Conservation (phyloP, 2,797 vertebrate species). For the Micromesistius poutassou region DNA sequence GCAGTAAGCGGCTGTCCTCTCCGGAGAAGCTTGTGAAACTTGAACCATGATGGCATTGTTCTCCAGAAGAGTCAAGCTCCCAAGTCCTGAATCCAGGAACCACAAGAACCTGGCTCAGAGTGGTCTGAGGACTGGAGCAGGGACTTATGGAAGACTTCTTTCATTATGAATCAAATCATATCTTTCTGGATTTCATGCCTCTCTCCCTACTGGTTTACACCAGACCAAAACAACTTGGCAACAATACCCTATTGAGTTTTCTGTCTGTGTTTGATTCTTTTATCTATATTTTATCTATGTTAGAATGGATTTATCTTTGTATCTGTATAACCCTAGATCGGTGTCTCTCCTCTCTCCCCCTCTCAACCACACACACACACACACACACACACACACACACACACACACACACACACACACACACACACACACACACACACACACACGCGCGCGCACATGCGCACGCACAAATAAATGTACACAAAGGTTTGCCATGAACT, state of each 20-base stretch:
- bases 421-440: background rate
- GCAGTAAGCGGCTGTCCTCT: background rate
- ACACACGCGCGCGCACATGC: no score
- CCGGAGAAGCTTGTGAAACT: background rate
- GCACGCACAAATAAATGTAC: background rate
- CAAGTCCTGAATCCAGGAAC: background rate
- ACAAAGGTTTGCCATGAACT: slow-evolving; percentile 1
- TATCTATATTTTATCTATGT: background rate
- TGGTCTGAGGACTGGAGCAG: background rate
- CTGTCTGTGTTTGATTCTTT: background rate
- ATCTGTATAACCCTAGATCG: background rate
- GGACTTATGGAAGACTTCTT: background rate
- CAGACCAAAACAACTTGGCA: background rate
- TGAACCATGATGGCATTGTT: no score
- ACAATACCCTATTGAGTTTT: no score
- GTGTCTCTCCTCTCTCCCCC: background rate
- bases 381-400: background rate
- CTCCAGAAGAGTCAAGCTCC: background rate
- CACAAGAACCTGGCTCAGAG: background rate
- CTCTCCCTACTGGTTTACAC: background rate
- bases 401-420: background rate
- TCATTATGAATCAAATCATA: background rate
- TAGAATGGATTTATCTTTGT: background rate
- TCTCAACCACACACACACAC: no score
- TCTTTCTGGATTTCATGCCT: background rate